Base-by-base conservation (phyloP, 1,140 invertebrate genomes). In the Colletes gigas region DNA sequence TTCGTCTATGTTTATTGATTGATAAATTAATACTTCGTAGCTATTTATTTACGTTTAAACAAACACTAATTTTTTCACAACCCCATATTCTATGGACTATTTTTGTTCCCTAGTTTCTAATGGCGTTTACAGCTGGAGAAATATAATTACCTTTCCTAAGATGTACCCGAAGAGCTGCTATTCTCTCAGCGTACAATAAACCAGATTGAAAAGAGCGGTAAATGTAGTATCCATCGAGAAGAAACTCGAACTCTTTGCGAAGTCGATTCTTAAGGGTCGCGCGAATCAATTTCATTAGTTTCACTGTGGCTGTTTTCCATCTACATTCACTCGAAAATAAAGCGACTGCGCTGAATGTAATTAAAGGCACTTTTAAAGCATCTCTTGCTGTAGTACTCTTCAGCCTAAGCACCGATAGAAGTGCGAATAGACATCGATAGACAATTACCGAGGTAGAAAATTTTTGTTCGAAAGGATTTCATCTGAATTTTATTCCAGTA, bases 201-300 rank as follows among this genome's bases (percentile, higher is more conserved):
- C 54, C 57, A 57, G 52, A 70, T 57, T 70, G 54, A 70, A 70
- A 70, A 39, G 30, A 52, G 30, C 47, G 47, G 66, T 52, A 52
- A 47, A 15, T n/a, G 30, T 30, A 57, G 30, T 57, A 30, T 70
- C 30, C 30, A 44, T 57, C 47, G 66, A 68, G 66, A 68, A 57
- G 54, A 15, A 57, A 30, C 68, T 57, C 8, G 41, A 60, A 72
- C 57, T 60, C 41, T 10, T 72, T 47, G 10, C 55, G 19, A 47
- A 72, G 55, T 60, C 70, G 55, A 60, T 70, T 44, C 68, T 57
- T 54, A 17, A 57, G 70, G 30, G 52, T n/a, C 39, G 41, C 17
- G 70, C 57, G 59, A 73, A 73, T 73, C 70, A 73, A 73, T 73
- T 73, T 73, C 70, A 73, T 73, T 73, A 73, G 70, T 73, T 60